Base-by-base conservation (phyloP, 2,888 invertebrate genomes). In the Drosophila cracens region DNA sequence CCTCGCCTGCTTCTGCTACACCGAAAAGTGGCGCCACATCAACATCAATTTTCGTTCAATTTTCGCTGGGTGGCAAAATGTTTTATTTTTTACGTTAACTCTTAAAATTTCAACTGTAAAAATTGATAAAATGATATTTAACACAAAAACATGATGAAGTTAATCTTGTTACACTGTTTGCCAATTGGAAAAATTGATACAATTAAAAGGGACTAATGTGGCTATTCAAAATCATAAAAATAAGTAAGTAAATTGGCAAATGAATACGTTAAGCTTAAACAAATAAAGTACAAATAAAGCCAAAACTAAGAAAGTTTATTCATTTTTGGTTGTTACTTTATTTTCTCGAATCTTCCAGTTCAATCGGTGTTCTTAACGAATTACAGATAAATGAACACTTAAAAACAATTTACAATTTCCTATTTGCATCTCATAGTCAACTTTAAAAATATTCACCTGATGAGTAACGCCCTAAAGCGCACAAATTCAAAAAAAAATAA, bases 21-120 rank as follows among this genome's bases (percentile, higher is more conserved):
- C 46, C 70, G 59, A 65, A 70, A 76, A 73, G 66, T 80, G 89
- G 86, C 87, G 79, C 69, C 76, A 76, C 74, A 75, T 88, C 77
- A 74, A 74, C 73, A 71, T 74, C 54, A 73, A 78, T 81, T 83
- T 71, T 69, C 67, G 49, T 58, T 54, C 60, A n/a, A 54, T 33
- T 46, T 49, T 38, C 8, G 7, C 31, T 38, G 27, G n/a, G 54
- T 38, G 29, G 31, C 48, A 1, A n/a, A 58, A 10, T 16, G 13
- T n/a, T 54, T 11, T 43, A 29, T 49, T 49, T 52, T 53, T 48
- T 13, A 51, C 34, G 21, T 8, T 11, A 11, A 21, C 21, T 3
- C 10, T 53, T 27, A 11, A 21, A 33, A n/a, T 6, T 25, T 18
- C 2, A 36, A 18, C 11, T 34, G 34, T 2, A 33, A 29, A 18